Evolutionary conservation across 2,797 vertebrate genomes (phyloP), one percentile per base, ranked within the genome.

Genomic region (Parauchenoglanis punctatus): DNA sequence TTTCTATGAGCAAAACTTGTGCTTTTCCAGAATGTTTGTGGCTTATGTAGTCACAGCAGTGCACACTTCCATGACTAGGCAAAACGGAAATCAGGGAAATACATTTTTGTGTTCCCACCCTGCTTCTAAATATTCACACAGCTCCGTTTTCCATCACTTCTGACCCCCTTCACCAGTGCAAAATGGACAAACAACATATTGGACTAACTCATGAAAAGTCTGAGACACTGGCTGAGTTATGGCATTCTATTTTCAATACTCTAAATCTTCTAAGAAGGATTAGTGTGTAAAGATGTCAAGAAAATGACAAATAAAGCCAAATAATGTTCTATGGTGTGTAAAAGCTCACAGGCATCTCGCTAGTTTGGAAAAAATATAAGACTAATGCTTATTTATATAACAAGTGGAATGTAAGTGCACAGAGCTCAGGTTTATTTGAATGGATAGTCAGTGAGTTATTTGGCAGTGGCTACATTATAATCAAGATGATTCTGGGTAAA

Each of bases 71-170:
- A 31, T 88, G 85, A 88, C 85, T 52, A 28, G 44, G 84, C 84
- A 85, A 44, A 89, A 85, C 58, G 56, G 35, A 86, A 87, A 65
- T 70, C 15, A 72, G 54, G 54, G 40, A 73, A 87, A 58, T 65
- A 20, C 75, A 73, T 70, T 23, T 81, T 72, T 85, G 18, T 81
- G 82, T 85, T 68, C 20, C 78, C 81, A 86, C 20, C 80, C 72
- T 78, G 17, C 70, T 77, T 82, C 18, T 23, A 67, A 76, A 82
- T 23, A 65, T 44, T 83, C 78, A 58, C 52, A 85, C 18, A 78
- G 61, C 58, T 73, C 31, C 11, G 28, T 84, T 85, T 85, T 81
- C 67, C 77, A 88, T 31, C 67, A 52, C 31, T 73, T n/a, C 63
- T 63, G 54, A 67, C 49, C 72, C 52, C n/a, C 20, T 52, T 67